Conservation (phyloP, 2,888 invertebrate species). For the Sarcophaga subvicina region DNA sequence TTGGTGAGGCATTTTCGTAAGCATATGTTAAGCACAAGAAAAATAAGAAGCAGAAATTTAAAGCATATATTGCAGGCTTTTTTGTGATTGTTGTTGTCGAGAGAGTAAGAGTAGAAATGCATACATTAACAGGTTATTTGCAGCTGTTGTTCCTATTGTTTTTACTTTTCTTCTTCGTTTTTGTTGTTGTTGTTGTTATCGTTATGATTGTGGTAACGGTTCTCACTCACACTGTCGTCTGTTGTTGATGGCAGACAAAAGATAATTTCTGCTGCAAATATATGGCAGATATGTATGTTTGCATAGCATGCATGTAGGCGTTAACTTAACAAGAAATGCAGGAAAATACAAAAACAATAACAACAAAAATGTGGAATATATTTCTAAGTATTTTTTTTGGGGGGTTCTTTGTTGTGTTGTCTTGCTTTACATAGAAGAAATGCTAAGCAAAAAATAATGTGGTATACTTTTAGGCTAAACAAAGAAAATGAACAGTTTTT, state of each 20-base stretch:
- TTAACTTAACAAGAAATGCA: slow-evolving; percentile 29
- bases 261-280: slow-evolving; percentile 53
- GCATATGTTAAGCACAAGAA: slow-evolving; percentile 53
- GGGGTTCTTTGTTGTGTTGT: background rate
- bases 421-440: slow-evolving; percentile 36
- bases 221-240: slow-evolving; percentile 8
- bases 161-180: background rate
- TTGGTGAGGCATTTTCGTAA: slow-evolving; percentile 19
- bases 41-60: slow-evolving; percentile 5
- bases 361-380: background rate
- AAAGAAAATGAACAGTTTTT: background rate
- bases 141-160: slow-evolving; percentile 17
- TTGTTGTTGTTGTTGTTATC: slow-evolving; percentile 13
- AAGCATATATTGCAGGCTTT: background rate
- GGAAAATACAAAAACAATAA: slow-evolving; percentile 6
- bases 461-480: slow-evolving; percentile 41
- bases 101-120: background rate
- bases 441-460: slow-evolving; percentile 10
- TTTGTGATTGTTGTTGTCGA: background rate
- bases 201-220: slow-evolving; percentile 37
- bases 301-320: slow-evolving; percentile 64
- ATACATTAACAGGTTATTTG: slow-evolving; percentile 57
- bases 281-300: slow-evolving; percentile 32
- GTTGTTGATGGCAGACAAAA: slow-evolving; percentile 65
- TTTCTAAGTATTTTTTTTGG: background rate